A percentile compares a stretch with the other conserved stretches of the same genome.
Conservation (phyloP, 1,140 invertebrate species). For the Aphelenchoides fujianensis region DNA sequence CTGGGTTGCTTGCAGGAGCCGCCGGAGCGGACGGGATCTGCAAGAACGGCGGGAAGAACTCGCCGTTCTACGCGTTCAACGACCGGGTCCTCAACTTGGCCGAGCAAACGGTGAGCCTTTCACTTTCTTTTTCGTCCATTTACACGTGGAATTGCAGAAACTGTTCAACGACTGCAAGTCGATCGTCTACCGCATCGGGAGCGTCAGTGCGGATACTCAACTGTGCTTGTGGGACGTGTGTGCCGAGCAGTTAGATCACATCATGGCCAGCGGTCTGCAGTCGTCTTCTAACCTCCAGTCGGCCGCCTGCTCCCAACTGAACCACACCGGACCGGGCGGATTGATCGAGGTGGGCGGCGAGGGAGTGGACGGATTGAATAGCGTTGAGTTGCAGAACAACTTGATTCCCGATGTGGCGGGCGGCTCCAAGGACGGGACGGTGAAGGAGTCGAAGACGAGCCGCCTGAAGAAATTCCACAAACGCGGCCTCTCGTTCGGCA, state of each 20-base stretch:
- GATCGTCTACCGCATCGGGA: conserved; percentile 77
- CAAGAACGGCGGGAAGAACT: neutral
- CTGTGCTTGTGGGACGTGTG: conserved; percentile 95
- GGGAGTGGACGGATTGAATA: neutral
- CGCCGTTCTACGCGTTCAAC: neutral
- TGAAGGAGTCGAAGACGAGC: conserved; percentile 58
- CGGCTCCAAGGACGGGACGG: neutral
- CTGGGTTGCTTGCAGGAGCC: neutral
- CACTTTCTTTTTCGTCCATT: too few relatives aligned
- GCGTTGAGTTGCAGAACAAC: neutral
- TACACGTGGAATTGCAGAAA: conserved; percentile 10
- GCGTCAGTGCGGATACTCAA: conserved; percentile 95
- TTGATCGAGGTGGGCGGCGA: conserved; percentile 16
- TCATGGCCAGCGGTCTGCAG: neutral
- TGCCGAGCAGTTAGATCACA: conserved; percentile 45
- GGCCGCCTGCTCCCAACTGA: neutral
- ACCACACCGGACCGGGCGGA: neutral
- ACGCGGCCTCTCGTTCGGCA: conserved; percentile 50
- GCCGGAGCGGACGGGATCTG: neutral
- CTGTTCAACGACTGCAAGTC: conserved; percentile 10
- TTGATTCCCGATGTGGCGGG: neutral
- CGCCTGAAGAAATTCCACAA: conserved; percentile 71
- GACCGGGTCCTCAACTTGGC: neutral
- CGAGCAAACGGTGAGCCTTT: neutral
- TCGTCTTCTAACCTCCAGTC: neutral